Evolutionary conservation across 2,797 vertebrate genomes (phyloP).

Genomic region (Emydoidea blandingii): DNA sequence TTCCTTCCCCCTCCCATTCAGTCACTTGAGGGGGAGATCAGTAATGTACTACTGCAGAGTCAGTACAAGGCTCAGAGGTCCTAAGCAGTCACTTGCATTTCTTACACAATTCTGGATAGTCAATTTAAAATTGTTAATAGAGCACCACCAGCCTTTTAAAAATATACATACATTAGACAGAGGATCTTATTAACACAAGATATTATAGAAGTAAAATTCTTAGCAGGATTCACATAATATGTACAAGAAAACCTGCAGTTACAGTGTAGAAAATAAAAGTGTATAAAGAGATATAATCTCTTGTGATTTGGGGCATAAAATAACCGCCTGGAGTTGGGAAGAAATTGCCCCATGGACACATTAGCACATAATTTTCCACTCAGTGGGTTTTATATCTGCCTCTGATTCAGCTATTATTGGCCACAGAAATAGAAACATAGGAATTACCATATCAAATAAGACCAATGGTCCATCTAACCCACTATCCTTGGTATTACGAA

Average conservation of each 20-base stretch:
- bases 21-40: fast-evolving
- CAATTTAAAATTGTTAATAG: not conserved
- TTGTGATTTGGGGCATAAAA: not conserved
- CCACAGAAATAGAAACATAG: not conserved
- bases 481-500: conserved; percentile 15
- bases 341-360: not conserved
- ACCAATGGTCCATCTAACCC: not conserved
- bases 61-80: not conserved
- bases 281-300: not conserved
- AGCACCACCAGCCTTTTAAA: not conserved
- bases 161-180: not conserved
- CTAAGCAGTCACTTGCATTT: not conserved
- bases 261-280: not conserved
- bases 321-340: not conserved
- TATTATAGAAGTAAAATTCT: not conserved
- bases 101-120: not conserved
- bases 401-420: not conserved
- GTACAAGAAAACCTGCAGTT: not conserved
- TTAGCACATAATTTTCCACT: not conserved
- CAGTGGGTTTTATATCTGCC: not conserved
- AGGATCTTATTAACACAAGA: not conserved
- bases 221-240: not conserved
- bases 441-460: not conserved
- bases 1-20: not conserved
- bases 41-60: not conserved